Evolutionary conservation across 2,113 vertebrate genomes (phyloP), one percentile per base, ranked within the genome.

Genomic region (Galbula dea): DNA sequence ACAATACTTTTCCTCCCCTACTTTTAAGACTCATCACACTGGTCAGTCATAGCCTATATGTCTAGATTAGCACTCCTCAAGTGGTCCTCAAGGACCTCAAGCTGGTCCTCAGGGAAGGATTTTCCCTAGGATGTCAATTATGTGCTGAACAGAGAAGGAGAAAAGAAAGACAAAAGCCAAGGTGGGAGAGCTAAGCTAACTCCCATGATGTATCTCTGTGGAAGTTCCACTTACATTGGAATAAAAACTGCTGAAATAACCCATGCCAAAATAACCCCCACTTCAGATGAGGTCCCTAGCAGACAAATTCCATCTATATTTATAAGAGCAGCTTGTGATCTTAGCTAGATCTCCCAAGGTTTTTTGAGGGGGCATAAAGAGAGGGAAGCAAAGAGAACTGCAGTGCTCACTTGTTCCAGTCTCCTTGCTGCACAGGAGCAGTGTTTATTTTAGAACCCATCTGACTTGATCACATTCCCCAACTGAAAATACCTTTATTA

Each of bases 1-100:
- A n/a, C n/a, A n/a, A n/a, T n/a, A n/a, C 86, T 10, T 29, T 37
- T 20, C 2, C 5, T 4, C 0, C 4, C 0, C 10, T 6, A 30
- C 8, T 4, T 34, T 76, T 45, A 23, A 71, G 16, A 36, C 16
- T 63, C n/a, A 83, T 86, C 20, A n/a, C 12, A 48, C 9, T n/a
- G 10, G 23, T 55, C 48, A 82, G 16, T 46, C 19, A 36, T 15
- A 59, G 41, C 78, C 10, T 37, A 4, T 37, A 36, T 15, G 7
- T 46, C 24, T 73, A 49, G 48, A 73, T 76, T 41, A 80, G 2
- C 20, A 49, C 23, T 59, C 23, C 14, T 82, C 21, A 41, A 37
- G 13, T 14, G 10, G 21, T 34, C 9, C 11, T 74, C 45, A 89
- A 15, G 45, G 27, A 54, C 32, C 22, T 83, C 49, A 65, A 73